These are phyloP conservation scores for Sebastes nivosus DNA, from an alignment of 2,797 vertebrate genomes.

Conservation along the genomic window DNA sequence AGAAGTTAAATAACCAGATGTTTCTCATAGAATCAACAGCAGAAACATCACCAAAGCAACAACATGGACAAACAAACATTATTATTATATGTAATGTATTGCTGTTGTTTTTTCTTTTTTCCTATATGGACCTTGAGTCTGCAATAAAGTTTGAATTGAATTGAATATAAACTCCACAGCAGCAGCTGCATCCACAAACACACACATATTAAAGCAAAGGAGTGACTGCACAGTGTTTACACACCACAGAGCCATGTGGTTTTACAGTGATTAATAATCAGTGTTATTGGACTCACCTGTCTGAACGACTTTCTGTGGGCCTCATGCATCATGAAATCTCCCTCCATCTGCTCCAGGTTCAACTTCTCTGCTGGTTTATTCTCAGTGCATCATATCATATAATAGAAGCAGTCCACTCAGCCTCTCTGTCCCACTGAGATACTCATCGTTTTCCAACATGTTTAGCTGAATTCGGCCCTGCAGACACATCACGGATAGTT, in stretches of 20 bases:
- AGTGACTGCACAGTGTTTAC: not conserved
- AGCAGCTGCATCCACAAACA: not conserved
- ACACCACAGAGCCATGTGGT: not conserved
- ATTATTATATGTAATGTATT: no score
- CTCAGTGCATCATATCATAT: not conserved
- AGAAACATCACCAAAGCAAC: not conserved
- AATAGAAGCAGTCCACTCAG: not conserved
- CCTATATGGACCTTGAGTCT: no score
- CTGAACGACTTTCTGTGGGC: accelerated
- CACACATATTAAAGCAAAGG: not conserved
- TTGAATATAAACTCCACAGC: not conserved
- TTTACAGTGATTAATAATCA: not conserved
- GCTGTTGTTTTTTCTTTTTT: no score
- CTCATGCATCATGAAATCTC: not conserved
- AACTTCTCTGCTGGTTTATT: not conserved
- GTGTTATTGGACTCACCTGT: not conserved
- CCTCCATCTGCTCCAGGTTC: not conserved
- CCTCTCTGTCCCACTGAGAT: not conserved
- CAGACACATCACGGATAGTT: not conserved
- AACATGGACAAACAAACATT: not conserved
- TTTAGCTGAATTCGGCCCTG: not conserved
- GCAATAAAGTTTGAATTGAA: no score
- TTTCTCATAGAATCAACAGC: not conserved
- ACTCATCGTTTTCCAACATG: accelerated
- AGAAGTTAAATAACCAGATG: not conserved